These are phyloP conservation scores for Excalfactoria chinensis DNA, from an alignment of 2,113 vertebrate genomes.

Conservation along the genomic window DNA sequence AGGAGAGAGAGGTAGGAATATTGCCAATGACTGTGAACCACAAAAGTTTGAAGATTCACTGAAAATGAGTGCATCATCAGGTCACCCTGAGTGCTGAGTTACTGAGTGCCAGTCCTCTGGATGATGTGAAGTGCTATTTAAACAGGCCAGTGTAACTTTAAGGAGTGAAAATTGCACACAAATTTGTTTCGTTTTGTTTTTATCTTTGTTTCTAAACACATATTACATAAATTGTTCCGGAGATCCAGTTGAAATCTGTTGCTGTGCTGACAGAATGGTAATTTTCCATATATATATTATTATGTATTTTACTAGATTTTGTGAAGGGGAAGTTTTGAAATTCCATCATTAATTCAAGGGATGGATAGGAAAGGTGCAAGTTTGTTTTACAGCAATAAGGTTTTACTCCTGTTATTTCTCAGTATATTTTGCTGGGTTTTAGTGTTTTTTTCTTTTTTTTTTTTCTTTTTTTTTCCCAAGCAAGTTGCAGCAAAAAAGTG, in stretches of 20 bases:
- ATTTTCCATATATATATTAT: neutral
- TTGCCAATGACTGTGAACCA: neutral
- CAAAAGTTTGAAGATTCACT: neutral
- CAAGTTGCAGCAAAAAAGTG: neutral
- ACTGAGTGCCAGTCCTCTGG: neutral
- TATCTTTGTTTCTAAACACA: neutral
- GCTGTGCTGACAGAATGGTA: neutral
- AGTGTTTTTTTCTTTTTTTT: too few species aligned
- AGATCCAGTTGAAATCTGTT: neutral
- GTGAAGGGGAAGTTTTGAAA: neutral
- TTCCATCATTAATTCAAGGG: neutral
- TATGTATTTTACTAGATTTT: neutral
- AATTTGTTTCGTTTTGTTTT: neutral
- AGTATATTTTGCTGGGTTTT: neutral
- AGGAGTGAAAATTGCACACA: neutral
- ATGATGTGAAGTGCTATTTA: neutral
- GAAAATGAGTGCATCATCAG: neutral
- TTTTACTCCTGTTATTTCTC: neutral
- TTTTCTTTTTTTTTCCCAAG: neutral
- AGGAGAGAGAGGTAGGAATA: neutral
- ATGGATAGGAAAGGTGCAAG: neutral
- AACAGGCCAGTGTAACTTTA: neutral
- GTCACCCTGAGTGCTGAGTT: neutral
- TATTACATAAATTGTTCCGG: neutral
- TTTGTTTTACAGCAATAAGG: neutral